A percentile compares a stretch with the other conserved stretches of the same genome.
Conservation (phyloP, 2,113 vertebrate species). For the Candoia aspera region DNA sequence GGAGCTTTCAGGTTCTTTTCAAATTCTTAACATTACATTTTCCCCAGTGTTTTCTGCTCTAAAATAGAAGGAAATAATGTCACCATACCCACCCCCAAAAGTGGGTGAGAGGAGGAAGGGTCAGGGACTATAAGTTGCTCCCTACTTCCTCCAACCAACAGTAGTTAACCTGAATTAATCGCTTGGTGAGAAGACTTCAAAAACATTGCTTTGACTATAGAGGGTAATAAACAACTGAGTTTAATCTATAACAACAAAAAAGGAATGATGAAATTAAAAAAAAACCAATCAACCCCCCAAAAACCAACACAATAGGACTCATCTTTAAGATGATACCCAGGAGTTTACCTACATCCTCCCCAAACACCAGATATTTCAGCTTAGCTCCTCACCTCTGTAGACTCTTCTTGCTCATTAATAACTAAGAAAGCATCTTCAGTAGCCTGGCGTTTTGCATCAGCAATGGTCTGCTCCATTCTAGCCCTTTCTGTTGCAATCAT, state of each 20-base stretch:
- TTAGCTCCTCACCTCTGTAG: conserved; percentile 86
- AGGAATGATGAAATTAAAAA: not conserved
- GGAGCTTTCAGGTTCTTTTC: too few species aligned
- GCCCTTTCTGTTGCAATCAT: conserved; percentile 95
- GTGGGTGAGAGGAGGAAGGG: too few species aligned
- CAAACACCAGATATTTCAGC: not conserved
- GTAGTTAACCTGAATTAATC: too few species aligned
- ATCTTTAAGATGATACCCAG: not conserved
- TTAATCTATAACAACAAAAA: not conserved
- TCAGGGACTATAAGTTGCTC: too few species aligned
- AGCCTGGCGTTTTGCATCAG: conserved; percentile 92
- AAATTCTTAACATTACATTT: too few species aligned
- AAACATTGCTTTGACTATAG: not conserved
- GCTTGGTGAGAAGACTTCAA: not conserved
- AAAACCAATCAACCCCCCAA: not conserved
- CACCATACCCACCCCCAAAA: too few species aligned
- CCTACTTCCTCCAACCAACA: too few species aligned
- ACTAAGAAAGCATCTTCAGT: conserved; percentile 93
- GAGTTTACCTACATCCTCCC: not conserved
- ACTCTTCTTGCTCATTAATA: conserved; percentile 97
- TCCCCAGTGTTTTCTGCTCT: too few species aligned
- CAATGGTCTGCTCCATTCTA: conserved; percentile 97
- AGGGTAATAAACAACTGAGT: not conserved
- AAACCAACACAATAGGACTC: not conserved
- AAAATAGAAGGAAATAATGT: too few species aligned